These are phyloP conservation scores for Hassar affinis DNA, from an alignment of 2,113 vertebrate genomes.

Conservation along the genomic window DNA sequence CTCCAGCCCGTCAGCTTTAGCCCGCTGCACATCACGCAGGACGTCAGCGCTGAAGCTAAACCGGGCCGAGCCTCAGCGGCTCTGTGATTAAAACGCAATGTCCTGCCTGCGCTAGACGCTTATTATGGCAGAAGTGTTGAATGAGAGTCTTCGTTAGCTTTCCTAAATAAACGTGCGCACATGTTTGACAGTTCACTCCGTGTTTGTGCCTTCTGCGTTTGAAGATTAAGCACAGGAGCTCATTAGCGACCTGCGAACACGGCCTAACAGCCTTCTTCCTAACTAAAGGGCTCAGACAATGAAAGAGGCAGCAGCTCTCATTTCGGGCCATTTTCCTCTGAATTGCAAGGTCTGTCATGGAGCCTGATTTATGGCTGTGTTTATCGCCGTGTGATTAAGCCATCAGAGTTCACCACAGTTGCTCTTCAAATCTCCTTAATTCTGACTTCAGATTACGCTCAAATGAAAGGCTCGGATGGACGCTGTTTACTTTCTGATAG, in stretches of 20 bases:
- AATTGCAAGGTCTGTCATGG: constrained; percentile 70
- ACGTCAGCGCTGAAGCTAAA: constrained; percentile 36
- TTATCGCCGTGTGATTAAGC: constrained; percentile 78
- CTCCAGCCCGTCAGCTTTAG: constrained; percentile 17
- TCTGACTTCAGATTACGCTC: constrained; percentile 63
- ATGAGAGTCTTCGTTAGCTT: constrained; percentile 53
- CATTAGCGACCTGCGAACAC: constrained; percentile 51
- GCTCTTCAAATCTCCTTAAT: constrained; percentile 68
- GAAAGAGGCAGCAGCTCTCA: constrained; percentile 67
- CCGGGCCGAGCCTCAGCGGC: constrained; percentile 55
- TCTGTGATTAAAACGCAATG: constrained; percentile 53
- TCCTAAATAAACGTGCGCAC: constrained; percentile 64
- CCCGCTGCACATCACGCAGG: constrained; percentile 28
- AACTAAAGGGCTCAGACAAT: constrained; percentile 59
- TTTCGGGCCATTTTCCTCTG: constrained; percentile 65
- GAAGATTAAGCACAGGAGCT: constrained; percentile 50
- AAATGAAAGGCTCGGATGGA: constrained; percentile 71
- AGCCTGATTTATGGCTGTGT: constrained; percentile 73
- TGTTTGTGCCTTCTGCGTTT: constrained; percentile 57
- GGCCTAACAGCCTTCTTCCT: constrained; percentile 52
- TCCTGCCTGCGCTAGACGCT: constrained; percentile 31
- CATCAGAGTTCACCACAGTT: constrained; percentile 71
- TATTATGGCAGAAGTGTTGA: constrained; percentile 55
- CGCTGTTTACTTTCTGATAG: constrained; percentile 69
- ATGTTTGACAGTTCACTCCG: constrained; percentile 35